A percentile compares a stretch with the other conserved stretches of the same genome.
phyloP scores from a whole-genome alignment of 2,888 invertebrate genomes.

The Campoplex capitator region DNA sequence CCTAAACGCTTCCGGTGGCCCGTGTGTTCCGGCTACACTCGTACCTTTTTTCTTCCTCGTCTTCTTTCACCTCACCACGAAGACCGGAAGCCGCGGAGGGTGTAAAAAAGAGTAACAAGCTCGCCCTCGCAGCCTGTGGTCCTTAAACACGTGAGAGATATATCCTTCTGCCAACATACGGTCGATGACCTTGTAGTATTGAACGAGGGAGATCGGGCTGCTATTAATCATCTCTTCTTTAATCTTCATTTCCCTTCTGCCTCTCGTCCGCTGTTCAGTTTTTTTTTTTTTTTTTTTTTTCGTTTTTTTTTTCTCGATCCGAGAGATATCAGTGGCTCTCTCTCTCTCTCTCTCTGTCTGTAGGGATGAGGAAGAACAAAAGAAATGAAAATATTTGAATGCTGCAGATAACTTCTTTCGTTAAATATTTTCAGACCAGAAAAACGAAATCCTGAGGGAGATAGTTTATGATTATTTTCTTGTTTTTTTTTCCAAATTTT shows the following conservation, averaged over 20 bases:
- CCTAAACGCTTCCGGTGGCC: slow-evolving; percentile 81
- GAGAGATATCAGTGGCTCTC: no score
- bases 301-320: background rate
- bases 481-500: no score
- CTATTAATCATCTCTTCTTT: slow-evolving; percentile 58
- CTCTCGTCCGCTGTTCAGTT: background rate
- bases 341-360: background rate
- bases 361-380: background rate
- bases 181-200: slow-evolving; percentile 64
- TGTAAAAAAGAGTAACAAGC: slow-evolving; percentile 60
- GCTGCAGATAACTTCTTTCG: no score
- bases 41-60: slow-evolving; percentile 21
- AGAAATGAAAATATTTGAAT: background rate
- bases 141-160: slow-evolving; percentile 38
- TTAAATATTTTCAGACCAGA: no score
- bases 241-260: slow-evolving; percentile 26
- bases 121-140: slow-evolving; percentile 45
- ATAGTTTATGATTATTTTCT: no score
- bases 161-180: slow-evolving; percentile 26
- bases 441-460: no score
- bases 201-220: background rate
- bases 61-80: slow-evolving; percentile 52
- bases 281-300: background rate
- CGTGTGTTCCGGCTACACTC: slow-evolving; percentile 30
- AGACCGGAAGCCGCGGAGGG: slow-evolving; percentile 62